Base-by-base conservation (phyloP, 2,113 vertebrate species). In the Myotis davidii region DNA sequence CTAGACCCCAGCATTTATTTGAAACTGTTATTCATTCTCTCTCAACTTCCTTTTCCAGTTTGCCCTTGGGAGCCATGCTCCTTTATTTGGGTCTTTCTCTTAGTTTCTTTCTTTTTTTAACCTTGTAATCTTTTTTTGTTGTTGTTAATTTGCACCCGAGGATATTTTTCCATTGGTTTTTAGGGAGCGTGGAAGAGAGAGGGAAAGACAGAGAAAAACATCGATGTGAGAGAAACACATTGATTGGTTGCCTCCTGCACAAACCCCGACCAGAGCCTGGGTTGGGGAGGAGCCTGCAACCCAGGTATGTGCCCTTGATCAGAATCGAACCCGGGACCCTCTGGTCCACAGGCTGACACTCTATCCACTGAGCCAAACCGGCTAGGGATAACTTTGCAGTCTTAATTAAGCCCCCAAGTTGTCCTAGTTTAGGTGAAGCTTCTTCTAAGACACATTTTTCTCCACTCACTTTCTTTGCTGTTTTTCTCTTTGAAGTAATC, bases 21-120 rank as follows among this genome's bases (percentile, higher is more conserved):
- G 65, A 96, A 88, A 87, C 48, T 14, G n/a, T 90, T 90, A 81
- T 56, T 95, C 72, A 18, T 81, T 48, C 45, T 94, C 56, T 72
- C 64, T 17, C 84, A 23, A 18, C 50, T 94, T 84, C 79, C 79
- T 42, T 79, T 79, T 83, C 70, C 32, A 37, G 18, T 64, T 94
- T 79, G 34, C 64, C 89, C 67, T 78, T 85, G 92, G 76, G 52
- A 92, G 48, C 42, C 29, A 21, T 0, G 1, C 7, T 87, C 50
- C 91, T 92, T 56, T 32, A 34, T 70, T 94, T 50, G 17, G n/a
- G 42, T 85, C 18, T 83, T 82, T 77, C 27, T 69, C 39, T 61
- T 12, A 5, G 3, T 48, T 69, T 95, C 69, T 89, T 92, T 64
- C 61, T 79, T 72, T 42, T 45, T 48, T 32, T 74, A 29, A 74